Evolutionary conservation across 2,888 invertebrate species (phyloP).

Genomic region (Aromia moschata): DNA sequence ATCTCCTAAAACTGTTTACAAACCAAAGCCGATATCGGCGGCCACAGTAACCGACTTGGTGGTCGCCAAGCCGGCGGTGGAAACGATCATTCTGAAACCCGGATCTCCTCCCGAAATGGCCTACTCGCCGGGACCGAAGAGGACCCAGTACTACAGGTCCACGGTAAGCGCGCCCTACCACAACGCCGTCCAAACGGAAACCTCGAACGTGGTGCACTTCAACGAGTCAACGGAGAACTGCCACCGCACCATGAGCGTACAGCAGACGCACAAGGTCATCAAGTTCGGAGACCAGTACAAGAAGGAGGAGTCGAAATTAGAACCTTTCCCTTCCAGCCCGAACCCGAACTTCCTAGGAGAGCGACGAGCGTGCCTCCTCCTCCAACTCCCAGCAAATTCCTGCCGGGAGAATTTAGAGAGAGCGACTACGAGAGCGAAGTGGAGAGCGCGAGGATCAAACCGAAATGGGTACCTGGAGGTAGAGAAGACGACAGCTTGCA

Average conservation of each 20-base stretch:
- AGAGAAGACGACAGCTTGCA: conserved; percentile 68
- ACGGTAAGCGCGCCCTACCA: conserved; percentile 68
- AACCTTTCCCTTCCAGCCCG: conserved; percentile 65
- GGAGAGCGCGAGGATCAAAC: conserved; percentile 69
- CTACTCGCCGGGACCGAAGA: conserved; percentile 65
- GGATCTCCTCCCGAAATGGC: conserved; percentile 69
- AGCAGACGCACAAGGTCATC: conserved; percentile 75
- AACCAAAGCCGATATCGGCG: conserved; percentile 61
- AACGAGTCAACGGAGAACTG: conserved; percentile 74
- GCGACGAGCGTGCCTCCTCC: conserved; percentile 63
- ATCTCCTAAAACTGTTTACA: too few species aligned
- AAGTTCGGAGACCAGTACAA: conserved; percentile 69
- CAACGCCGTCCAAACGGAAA: conserved; percentile 73
- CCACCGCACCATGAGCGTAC: conserved; percentile 72
- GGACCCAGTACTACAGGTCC: conserved; percentile 66
- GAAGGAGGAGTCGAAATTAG: conserved; percentile 53
- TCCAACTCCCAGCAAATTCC: conserved; percentile 72
- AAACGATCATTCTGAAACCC: conserved; percentile 63
- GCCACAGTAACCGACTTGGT: conserved; percentile 49
- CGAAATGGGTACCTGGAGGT: conserved; percentile 72
- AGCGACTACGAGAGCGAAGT: conserved; percentile 78
- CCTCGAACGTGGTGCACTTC: conserved; percentile 75
- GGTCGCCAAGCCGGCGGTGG: conserved; percentile 56
- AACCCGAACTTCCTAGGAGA: conserved; percentile 58
- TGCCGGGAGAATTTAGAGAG: conserved; percentile 72